Conservation (phyloP, 2,113 vertebrate species). For the Burhinus bistriatus region DNA sequence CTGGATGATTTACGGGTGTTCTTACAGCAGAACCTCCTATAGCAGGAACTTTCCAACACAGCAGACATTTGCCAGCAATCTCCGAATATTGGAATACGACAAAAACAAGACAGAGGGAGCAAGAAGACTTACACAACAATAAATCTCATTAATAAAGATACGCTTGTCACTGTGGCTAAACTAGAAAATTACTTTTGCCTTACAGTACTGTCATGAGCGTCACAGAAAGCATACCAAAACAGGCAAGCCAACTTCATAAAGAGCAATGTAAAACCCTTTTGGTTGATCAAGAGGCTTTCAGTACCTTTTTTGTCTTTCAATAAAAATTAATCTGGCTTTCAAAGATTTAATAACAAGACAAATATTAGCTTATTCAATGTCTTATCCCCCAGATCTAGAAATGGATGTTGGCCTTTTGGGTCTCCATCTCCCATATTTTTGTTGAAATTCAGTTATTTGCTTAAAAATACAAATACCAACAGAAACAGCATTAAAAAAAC, state of each 20-base stretch:
- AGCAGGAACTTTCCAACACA: neutral
- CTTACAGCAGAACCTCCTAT: neutral
- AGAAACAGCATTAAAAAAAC: neutral
- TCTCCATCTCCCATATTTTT: neutral
- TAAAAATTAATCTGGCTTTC: neutral
- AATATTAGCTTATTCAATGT: neutral
- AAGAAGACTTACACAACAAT: neutral
- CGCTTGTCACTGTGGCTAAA: neutral
- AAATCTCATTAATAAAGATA: slow-evolving; percentile 21
- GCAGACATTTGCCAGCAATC: neutral
- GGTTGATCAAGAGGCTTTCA: neutral
- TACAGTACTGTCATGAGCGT: neutral
- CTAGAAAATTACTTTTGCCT: neutral
- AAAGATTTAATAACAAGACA: neutral
- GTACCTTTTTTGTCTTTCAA: neutral
- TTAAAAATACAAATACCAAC: neutral
- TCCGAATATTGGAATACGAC: neutral
- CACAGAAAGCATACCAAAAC: neutral
- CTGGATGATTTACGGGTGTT: neutral
- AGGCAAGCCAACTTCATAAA: neutral
- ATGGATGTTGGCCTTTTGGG: neutral
- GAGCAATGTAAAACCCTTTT: neutral
- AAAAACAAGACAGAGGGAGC: neutral
- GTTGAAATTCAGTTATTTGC: neutral
- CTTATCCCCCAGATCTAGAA: neutral